A percentile compares a stretch with the other conserved stretches of the same genome.
phyloP scores from a whole-genome alignment of 2,888 invertebrate genomes.

The Rhagium mordax region DNA sequence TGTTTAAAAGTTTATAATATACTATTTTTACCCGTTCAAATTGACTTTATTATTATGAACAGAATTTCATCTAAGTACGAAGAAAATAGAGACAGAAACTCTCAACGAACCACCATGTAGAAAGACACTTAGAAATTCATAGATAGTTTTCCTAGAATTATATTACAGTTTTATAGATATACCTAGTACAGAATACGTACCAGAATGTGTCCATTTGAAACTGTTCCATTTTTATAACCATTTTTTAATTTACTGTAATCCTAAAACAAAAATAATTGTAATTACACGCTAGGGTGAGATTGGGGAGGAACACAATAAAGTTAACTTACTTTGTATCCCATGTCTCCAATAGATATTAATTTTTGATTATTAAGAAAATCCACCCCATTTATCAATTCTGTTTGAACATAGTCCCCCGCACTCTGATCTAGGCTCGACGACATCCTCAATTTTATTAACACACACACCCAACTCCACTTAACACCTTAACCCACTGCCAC shows the following conservation, averaged over 20 bases:
- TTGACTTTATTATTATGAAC: too few species aligned
- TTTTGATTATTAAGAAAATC: conserved; percentile 23
- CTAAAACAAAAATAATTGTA: conserved; percentile 15
- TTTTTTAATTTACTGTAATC: conserved; percentile 15
- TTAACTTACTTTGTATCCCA: conserved; percentile 16
- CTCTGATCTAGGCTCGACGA: conserved; percentile 42
- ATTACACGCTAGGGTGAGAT: neutral
- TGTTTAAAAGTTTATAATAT: too few species aligned
- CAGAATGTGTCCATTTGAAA: conserved; percentile 42
- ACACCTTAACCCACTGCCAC: conserved; percentile 8
- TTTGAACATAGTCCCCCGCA: conserved; percentile 43
- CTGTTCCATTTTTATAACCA: conserved; percentile 30
- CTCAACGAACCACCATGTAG: neutral
- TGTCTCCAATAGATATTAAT: conserved; percentile 8
- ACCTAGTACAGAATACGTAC: too few species aligned
- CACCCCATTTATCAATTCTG: conserved; percentile 43
- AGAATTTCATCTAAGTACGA: too few species aligned
- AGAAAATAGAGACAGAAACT: too few species aligned
- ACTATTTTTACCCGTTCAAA: too few species aligned
- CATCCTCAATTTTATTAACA: conserved; percentile 15
- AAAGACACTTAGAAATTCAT: neutral
- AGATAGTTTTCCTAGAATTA: too few species aligned
- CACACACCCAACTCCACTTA: neutral
- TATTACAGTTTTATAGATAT: too few species aligned
- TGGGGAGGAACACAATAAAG: neutral